Evolutionary conservation across 2,797 vertebrate species (phyloP).

Genomic region (Melanotaenia maccullochi): DNA sequence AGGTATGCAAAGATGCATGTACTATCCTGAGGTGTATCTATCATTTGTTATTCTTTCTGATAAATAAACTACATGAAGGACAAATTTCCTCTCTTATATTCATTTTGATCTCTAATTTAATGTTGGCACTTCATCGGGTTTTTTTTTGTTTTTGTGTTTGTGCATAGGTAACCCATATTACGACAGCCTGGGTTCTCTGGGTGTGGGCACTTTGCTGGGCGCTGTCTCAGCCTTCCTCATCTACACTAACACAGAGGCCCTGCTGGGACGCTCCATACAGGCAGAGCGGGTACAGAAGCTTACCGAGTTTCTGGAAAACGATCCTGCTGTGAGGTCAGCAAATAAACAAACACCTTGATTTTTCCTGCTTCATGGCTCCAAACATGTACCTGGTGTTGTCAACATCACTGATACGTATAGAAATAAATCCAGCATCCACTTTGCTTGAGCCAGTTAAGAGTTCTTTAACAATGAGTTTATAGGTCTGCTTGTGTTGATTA

Average conservation of each 20-base stretch:
- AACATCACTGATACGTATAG: neutral
- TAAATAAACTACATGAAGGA: too few relatives aligned
- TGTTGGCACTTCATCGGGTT: neutral
- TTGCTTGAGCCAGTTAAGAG: neutral
- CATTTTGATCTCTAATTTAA: neutral
- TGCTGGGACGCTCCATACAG: constrained; percentile 95
- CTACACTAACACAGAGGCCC: constrained; percentile 97
- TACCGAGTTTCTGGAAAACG: constrained; percentile 95
- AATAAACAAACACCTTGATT: neutral
- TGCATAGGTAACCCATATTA: constrained; percentile 90
- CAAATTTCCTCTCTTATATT: neutral
- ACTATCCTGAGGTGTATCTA: neutral
- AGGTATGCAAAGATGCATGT: constrained; percentile 78
- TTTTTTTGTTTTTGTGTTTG: neutral
- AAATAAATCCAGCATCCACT: neutral
- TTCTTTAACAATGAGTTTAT: neutral
- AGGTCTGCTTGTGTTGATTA: neutral
- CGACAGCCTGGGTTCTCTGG: constrained; percentile 94
- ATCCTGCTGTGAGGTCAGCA: constrained; percentile 93
- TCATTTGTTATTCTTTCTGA: neutral
- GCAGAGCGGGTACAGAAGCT: constrained; percentile 94
- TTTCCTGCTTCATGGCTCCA: neutral
- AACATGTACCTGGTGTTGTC: neutral
- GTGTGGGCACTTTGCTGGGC: constrained; percentile 93
- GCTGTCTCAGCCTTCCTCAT: constrained; percentile 95